A percentile compares a stretch with the other conserved stretches of the same genome.
phyloP scores from a whole-genome alignment of 2,797 vertebrate genomes.

The Heliangelus exortis region DNA sequence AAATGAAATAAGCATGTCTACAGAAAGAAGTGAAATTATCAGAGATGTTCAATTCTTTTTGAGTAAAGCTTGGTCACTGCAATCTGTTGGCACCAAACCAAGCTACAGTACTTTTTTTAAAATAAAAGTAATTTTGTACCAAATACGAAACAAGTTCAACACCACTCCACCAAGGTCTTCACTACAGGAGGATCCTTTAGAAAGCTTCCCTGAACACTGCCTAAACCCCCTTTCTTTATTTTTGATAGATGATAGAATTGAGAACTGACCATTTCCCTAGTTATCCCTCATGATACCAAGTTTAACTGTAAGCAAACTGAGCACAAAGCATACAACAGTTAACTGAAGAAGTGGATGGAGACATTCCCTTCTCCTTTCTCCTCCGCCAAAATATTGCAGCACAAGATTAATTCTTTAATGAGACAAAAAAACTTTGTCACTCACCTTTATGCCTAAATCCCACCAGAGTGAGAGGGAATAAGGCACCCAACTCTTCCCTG shows the following conservation, averaged over 20 bases:
- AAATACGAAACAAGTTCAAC: fast-evolving
- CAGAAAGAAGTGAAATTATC: neutral
- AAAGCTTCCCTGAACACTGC: neutral
- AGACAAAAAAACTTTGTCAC: neutral
- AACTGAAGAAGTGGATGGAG: neutral
- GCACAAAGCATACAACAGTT: neutral
- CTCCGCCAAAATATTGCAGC: neutral
- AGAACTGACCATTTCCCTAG: neutral
- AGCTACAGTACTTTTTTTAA: neutral
- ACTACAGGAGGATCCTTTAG: neutral
- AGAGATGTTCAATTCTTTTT: neutral
- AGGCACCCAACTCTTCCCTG: neutral
- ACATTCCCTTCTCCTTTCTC: neutral
- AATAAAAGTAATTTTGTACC: neutral
- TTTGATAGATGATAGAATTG: too few species aligned
- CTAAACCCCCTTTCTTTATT: neutral
- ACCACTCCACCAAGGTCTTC: neutral
- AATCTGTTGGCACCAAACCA: neutral
- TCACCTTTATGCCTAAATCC: neutral
- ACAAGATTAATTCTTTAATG: neutral
- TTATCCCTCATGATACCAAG: neutral
- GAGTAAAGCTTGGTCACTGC: neutral
- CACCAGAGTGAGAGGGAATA: neutral
- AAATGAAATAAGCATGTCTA: neutral
- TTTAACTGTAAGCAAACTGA: neutral